Evolutionary conservation across 2,888 invertebrate genomes (phyloP).

Genomic region (Erannis defoliaria): DNA sequence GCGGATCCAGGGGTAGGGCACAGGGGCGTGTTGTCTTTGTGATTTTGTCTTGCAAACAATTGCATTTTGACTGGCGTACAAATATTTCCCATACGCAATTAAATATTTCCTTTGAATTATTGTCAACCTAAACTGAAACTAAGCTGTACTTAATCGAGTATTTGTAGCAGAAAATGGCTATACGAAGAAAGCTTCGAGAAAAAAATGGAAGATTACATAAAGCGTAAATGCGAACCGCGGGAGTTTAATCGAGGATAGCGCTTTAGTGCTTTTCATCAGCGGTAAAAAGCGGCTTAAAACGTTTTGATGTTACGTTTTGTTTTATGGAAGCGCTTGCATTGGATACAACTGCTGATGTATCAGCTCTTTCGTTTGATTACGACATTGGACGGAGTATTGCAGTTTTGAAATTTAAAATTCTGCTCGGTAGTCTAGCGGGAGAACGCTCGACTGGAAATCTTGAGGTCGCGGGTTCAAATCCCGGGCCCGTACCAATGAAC

Average conservation of each 20-base stretch:
- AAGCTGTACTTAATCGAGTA: conserved; percentile 31
- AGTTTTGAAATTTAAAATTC: background rate
- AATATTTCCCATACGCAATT: background rate
- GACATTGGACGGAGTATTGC: background rate
- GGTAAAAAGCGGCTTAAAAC: conserved; percentile 29
- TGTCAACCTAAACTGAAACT: conserved; percentile 26
- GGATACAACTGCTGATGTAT: conserved; percentile 1
- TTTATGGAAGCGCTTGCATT: conserved; percentile 10
- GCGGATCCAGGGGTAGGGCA: no score
- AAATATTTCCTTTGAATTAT: conserved; percentile 18
- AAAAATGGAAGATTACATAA: conserved; percentile 34
- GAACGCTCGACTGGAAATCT: no score
- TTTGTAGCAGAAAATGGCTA: conserved; percentile 28
- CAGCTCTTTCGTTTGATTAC: background rate
- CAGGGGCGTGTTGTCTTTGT: no score
- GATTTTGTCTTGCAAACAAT: no score
- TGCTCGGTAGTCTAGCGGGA: no score
- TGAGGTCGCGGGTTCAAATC: no score
- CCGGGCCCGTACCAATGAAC: no score
- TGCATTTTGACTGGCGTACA: background rate
- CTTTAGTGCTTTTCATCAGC: conserved; percentile 34
- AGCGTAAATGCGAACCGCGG: conserved; percentile 28
- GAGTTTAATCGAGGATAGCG: conserved; percentile 21
- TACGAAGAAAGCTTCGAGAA: conserved; percentile 22
- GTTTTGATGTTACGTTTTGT: conserved; percentile 25